Conservation (phyloP, 1,140 invertebrate genomes). For the Hylaeus volcanicus region DNA sequence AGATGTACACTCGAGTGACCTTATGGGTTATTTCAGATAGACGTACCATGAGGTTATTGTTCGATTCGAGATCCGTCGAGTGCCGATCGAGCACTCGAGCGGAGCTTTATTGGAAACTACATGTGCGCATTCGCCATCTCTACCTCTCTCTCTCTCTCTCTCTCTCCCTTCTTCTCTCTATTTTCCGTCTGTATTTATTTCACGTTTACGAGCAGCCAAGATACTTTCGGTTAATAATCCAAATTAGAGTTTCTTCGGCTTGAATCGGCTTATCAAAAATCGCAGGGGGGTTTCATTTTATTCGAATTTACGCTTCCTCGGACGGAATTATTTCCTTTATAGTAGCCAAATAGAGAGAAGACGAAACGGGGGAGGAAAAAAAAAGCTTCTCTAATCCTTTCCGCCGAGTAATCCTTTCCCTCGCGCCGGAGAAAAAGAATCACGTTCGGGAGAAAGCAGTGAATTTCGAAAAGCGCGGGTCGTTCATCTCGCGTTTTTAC, state of each 20-base stretch:
- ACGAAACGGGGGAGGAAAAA: neutral
- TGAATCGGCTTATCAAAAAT: neutral
- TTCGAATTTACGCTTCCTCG: neutral
- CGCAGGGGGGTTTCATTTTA: neutral
- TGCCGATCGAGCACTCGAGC: constrained; percentile 66
- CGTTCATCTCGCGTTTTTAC: constrained; percentile 17
- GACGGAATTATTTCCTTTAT: neutral
- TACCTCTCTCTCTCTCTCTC: constrained; percentile 9
- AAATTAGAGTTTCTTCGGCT: neutral
- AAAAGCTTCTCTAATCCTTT: constrained; percentile 29
- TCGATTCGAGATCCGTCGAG: constrained; percentile 69
- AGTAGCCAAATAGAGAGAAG: neutral
- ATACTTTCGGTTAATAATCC: neutral
- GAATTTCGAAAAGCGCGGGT: constrained; percentile 36
- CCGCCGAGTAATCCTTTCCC: constrained; percentile 24
- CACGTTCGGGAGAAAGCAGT: neutral
- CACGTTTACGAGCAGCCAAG: neutral
- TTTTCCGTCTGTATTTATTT: too few relatives aligned
- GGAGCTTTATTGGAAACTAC: constrained; percentile 72
- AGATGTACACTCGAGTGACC: constrained; percentile 54
- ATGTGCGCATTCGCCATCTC: constrained; percentile 40
- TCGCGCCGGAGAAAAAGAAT: neutral
- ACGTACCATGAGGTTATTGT: constrained; percentile 67
- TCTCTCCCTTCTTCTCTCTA: neutral
- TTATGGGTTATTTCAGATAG: constrained; percentile 68